Percentiles rank a stretch among this genome's conserved stretches.
Evolutionary conservation across 1,140 invertebrate genomes (phyloP).

Genomic region (Antheraea pernyi): DNA sequence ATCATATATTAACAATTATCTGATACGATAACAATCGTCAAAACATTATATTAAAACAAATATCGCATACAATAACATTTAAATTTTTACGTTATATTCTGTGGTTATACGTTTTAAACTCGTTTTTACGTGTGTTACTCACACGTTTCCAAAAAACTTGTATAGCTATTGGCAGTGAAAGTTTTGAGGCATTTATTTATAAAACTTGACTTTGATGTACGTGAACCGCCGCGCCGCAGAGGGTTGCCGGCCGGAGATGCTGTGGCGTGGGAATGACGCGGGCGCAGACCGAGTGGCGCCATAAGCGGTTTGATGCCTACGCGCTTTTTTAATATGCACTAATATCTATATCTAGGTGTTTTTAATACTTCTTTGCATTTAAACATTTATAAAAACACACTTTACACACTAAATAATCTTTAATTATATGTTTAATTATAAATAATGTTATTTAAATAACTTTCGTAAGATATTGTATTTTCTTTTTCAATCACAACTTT

Average conservation of each 20-base stretch:
- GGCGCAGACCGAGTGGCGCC: slow-evolving; percentile 65
- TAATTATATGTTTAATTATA: too few species aligned
- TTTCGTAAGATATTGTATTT: too few species aligned
- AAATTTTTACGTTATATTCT: slow-evolving; percentile 5
- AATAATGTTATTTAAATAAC: too few species aligned
- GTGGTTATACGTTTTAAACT: slow-evolving; percentile 8
- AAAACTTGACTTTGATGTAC: slow-evolving; percentile 50
- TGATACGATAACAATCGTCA: neutral
- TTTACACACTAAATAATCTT: too few species aligned
- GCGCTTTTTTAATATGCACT: slow-evolving; percentile 1
- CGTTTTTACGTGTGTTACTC: slow-evolving; percentile 15
- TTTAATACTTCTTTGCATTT: too few species aligned
- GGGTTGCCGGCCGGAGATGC: slow-evolving; percentile 19
- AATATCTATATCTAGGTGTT: neutral
- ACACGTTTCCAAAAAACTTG: slow-evolving; percentile 49
- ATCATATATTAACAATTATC: neutral
- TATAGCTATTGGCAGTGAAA: slow-evolving; percentile 63
- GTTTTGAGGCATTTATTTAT: slow-evolving; percentile 64
- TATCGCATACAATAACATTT: slow-evolving; percentile 2
- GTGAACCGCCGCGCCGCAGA: slow-evolving; percentile 25
- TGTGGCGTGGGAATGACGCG: slow-evolving; percentile 50
- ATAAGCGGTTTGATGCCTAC: slow-evolving; percentile 52
- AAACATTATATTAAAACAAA: neutral
- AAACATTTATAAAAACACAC: too few species aligned
- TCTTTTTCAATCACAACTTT: neutral